These are phyloP conservation scores for Anticlea derivata DNA, from an alignment of 2,888 invertebrate genomes.

Conservation along the genomic window DNA sequence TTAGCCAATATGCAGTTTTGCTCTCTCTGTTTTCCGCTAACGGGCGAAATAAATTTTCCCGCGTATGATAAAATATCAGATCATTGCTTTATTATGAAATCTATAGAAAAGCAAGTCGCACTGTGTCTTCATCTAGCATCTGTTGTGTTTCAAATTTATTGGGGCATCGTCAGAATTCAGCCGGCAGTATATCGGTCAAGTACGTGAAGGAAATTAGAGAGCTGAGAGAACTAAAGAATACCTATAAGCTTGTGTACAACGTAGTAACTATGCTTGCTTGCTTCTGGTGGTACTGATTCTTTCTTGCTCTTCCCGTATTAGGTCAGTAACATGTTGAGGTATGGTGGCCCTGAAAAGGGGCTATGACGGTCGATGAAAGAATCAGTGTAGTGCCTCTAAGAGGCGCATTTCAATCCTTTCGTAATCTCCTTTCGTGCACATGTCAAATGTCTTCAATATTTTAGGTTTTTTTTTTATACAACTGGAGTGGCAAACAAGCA, in stretches of 20 bases:
- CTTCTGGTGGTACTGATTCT: too few species aligned
- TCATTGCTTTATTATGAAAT: conserved; percentile 15
- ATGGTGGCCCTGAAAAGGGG: too few species aligned
- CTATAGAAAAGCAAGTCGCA: conserved; percentile 13
- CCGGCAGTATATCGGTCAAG: conserved; percentile 35
- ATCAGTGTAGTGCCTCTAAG: too few species aligned
- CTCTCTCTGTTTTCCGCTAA: not conserved
- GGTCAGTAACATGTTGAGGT: too few species aligned
- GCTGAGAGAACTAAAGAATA: conserved; percentile 3
- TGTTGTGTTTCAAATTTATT: conserved; percentile 34
- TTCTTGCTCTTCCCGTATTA: too few species aligned
- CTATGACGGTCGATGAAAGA: too few species aligned
- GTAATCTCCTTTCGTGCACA: too few species aligned
- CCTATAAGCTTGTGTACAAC: conserved; percentile 3
- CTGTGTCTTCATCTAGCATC: conserved; percentile 25
- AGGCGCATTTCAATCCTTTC: too few species aligned
- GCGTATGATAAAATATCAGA: conserved; percentile 4
- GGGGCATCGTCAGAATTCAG: conserved; percentile 17
- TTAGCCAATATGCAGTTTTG: not conserved
- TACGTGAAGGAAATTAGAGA: conserved; percentile 22
- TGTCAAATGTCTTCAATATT: too few species aligned
- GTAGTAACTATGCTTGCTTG: too few species aligned
- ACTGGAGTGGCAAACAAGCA: too few species aligned
- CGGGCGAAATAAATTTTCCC: not conserved
- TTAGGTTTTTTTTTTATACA: too few species aligned